Percentiles rank a stretch among this genome's conserved stretches.
phyloP scores from a whole-genome alignment of 2,113 vertebrate species.

The Cranoglanis bouderius region DNA sequence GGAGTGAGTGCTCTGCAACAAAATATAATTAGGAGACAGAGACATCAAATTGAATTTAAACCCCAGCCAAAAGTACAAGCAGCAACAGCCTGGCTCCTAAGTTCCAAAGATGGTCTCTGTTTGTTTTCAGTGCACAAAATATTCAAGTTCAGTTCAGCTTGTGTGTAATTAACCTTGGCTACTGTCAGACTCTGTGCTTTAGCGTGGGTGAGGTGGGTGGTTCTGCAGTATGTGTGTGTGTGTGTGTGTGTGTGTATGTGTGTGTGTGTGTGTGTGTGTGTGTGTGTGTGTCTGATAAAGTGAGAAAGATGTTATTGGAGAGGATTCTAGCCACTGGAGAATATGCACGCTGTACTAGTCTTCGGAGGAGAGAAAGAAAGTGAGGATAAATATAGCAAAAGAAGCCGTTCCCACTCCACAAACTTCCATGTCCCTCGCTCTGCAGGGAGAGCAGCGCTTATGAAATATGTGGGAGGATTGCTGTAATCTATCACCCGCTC shows the following conservation, averaged over 20 bases:
- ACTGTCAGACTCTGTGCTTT: conserved; percentile 27
- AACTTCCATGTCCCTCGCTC: conserved; percentile 59
- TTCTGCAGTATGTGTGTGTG: conserved; percentile 22
- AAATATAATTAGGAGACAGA: conserved; percentile 13
- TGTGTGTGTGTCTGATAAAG: conserved; percentile 30
- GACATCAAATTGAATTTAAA: conserved; percentile 1
- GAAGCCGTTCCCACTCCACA: conserved; percentile 63
- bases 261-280: conserved; percentile 42
- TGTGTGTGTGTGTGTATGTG: conserved; percentile 31
- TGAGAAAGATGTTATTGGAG: conserved; percentile 7
- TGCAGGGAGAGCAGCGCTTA: conserved; percentile 61
- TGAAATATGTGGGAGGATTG: conserved; percentile 69
- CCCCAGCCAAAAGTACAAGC: neutral
- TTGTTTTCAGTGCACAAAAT: conserved; percentile 8
- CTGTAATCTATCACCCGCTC: conserved; percentile 69
- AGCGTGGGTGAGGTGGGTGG: conserved; percentile 32
- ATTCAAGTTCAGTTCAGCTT: conserved; percentile 15
- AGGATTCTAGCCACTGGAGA: conserved; percentile 47
- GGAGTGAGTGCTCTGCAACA: neutral
- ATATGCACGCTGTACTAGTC: conserved; percentile 53
- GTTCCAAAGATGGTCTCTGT: neutral
- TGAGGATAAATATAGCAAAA: conserved; percentile 66
- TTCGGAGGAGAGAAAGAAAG: conserved; percentile 52
- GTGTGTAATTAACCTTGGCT: conserved; percentile 50
- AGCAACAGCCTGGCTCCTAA: neutral